phyloP scores from a whole-genome alignment of 2,797 vertebrate species.

The Sebastes vulpes region DNA sequence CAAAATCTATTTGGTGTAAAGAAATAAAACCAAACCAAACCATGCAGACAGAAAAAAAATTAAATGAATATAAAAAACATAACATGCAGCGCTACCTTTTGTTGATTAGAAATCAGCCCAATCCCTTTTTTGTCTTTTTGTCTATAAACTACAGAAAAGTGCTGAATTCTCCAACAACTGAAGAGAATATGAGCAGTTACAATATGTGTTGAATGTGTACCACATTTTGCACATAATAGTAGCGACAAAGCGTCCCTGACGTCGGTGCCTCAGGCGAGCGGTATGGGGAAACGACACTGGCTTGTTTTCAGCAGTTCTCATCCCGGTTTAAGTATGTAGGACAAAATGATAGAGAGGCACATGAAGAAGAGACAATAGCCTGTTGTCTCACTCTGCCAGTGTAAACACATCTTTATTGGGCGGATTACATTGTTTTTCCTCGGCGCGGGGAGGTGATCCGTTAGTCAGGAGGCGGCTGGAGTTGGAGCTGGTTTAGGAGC shows the following conservation, averaged over 20 bases:
- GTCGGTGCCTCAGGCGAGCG: not conserved
- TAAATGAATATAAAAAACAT: not conserved
- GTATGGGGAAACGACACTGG: constrained; percentile 5
- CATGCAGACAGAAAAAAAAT: not conserved
- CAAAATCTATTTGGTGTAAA: not conserved
- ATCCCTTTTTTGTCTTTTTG: not conserved
- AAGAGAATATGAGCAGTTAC: not conserved
- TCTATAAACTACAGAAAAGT: not conserved
- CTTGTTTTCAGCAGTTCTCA: constrained; percentile 30
- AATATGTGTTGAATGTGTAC: not conserved
- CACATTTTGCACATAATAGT: constrained; percentile 19
- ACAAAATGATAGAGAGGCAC: constrained; percentile 25
- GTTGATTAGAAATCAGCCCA: not conserved
- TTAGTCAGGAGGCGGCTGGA: constrained; percentile 37
- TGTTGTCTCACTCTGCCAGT: constrained; percentile 31
- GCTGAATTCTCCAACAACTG: not conserved
- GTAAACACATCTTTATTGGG: constrained; percentile 52
- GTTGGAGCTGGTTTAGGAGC: constrained; percentile 23
- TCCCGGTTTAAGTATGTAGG: constrained; percentile 45
- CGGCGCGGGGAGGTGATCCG: not conserved
- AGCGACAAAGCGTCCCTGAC: constrained; percentile 14
- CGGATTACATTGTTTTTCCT: constrained; percentile 29
- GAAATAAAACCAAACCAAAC: not conserved
- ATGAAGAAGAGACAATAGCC: constrained; percentile 47
- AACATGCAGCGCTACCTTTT: not conserved